Percentiles rank a stretch among this genome's conserved stretches.
phyloP scores from a whole-genome alignment of 2,797 vertebrate genomes.

The Enteromius radiatus region DNA sequence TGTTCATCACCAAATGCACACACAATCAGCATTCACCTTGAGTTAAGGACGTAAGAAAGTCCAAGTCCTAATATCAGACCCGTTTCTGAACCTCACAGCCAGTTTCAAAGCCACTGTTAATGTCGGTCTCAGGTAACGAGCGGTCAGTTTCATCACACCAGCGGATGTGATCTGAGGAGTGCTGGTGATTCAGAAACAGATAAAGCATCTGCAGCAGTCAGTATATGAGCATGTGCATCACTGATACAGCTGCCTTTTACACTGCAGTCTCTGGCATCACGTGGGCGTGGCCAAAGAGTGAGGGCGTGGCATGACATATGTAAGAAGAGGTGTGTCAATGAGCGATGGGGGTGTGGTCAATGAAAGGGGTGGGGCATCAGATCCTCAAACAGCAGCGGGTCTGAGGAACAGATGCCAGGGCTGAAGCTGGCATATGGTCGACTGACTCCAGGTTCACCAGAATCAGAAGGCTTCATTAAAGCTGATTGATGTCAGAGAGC shows the following conservation, averaged over 20 bases:
- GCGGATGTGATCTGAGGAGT: not conserved
- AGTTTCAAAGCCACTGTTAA: not conserved
- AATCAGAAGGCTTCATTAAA: slow-evolving; percentile 73
- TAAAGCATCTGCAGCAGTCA: no score
- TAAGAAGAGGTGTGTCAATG: no score
- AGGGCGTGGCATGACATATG: no score
- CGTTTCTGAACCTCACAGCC: not conserved
- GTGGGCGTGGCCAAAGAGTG: no score
- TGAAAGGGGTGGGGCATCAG: slow-evolving; percentile 2
- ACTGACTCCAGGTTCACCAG: slow-evolving; percentile 70
- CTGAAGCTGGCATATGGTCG: slow-evolving; percentile 71
- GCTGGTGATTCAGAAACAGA: not conserved
- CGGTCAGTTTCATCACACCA: not conserved
- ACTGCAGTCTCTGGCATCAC: not conserved
- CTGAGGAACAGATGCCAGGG: slow-evolving; percentile 70
- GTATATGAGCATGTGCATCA: not conserved
- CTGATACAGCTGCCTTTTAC: not conserved
- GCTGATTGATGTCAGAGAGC: slow-evolving; percentile 68
- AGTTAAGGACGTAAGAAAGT: slow-evolving; percentile 3
- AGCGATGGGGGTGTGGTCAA: not conserved
- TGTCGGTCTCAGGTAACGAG: not conserved
- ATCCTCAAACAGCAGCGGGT: not conserved
- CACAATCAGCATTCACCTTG: slow-evolving; percentile 43
- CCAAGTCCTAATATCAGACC: slow-evolving; percentile 8
- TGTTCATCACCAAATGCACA: slow-evolving; percentile 36